Evolutionary conservation across 2,113 vertebrate species (phyloP), one percentile per base, ranked within the genome.

Genomic region (Ochotona princeps): DNA sequence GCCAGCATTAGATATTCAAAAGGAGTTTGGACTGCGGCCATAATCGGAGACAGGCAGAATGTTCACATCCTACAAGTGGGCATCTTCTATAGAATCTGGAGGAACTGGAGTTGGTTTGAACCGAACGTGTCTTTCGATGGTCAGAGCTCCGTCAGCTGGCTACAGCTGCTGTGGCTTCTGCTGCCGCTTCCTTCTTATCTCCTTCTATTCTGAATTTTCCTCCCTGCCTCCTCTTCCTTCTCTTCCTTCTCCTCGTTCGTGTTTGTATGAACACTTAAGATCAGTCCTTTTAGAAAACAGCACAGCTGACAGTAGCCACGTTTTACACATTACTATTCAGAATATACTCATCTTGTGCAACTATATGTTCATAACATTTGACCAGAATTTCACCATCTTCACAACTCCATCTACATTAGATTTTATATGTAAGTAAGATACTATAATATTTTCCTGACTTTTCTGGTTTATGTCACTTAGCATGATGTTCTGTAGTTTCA

Each of bases 11-110:
- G 9, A 60, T 74, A 80, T n/a, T 66, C 72, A 94, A 83, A 82
- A 80, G n/a, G 21, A 87, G 57, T 21, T 49, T 94, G 90, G 49
- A 87, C 10, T 44, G 4, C 87, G 57, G 49, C 90, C 92, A 92
- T 74, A 90, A 4, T 79, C 49, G 30, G 38, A 95, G 93, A 81
- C 3, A 76, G 66, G 18, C 26, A 87, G 81, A 84, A 63, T 60
- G 72, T 54, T 70, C 47, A 81, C 38, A 87, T 80, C 65, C 32
- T 73, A 17, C 47, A 70, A 94, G 49, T 83, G 69, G 73, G 21
- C 72, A 78, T 4, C 67, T 84, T 66, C 47, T 66, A 54, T 38
- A 35, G 26, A 84, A 74, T 84, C 28, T 91, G 81, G 47, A 96
- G 25, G 66, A 91, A 61, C 79, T 65, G 23, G n/a, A 78, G 1